These are phyloP conservation scores for Ardeotis arabs DNA, from an alignment of 2,113 vertebrate genomes.

Conservation along the genomic window DNA sequence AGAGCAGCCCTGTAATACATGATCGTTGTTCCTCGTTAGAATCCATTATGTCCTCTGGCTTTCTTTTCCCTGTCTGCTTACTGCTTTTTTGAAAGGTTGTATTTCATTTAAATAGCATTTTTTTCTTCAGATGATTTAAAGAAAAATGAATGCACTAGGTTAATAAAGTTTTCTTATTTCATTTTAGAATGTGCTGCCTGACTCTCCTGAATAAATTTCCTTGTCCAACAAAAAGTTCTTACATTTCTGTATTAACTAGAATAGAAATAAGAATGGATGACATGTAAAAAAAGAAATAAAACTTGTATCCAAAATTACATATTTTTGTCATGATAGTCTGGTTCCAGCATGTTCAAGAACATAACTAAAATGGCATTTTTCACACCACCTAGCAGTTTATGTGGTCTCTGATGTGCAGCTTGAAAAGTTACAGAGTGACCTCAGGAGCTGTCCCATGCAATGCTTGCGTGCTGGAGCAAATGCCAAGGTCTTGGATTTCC, in stretches of 20 bases:
- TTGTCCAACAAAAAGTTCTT: neutral
- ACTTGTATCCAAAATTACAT: neutral
- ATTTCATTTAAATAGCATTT: neutral
- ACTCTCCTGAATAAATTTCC: neutral
- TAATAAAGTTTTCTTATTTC: constrained; percentile 17
- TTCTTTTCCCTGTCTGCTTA: neutral
- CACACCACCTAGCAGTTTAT: neutral
- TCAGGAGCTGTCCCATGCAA: neutral
- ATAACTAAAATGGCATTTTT: neutral
- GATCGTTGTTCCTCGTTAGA: neutral
- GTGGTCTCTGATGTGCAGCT: neutral
- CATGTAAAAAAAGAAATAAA: constrained; percentile 41
- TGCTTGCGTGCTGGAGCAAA: neutral
- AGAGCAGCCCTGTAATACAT: neutral
- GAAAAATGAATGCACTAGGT: neutral
- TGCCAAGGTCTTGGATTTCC: neutral
- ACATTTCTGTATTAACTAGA: constrained; percentile 40
- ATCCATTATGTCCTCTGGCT: neutral
- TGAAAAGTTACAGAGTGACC: neutral
- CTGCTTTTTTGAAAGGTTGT: neutral
- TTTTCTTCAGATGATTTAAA: neutral
- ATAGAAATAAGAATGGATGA: constrained; percentile 20
- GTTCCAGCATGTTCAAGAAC: neutral
- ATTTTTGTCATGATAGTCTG: constrained; percentile 42
- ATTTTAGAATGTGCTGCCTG: neutral